phyloP scores from a whole-genome alignment of 2,797 vertebrate genomes.

The Enteromius mattozi region DNA sequence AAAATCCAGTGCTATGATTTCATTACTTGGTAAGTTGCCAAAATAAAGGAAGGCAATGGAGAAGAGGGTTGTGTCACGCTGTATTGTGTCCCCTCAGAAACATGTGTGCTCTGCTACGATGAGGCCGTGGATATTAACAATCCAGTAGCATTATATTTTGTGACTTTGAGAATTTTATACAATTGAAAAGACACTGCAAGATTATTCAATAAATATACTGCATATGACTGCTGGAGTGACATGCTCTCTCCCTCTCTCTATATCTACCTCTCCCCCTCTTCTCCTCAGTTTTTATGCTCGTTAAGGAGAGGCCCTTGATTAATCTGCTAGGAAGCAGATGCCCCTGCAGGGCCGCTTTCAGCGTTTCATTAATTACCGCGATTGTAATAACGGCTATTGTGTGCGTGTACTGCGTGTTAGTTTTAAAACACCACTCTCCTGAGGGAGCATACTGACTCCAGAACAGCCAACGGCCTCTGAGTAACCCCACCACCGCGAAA shows the following conservation, averaged over 20 bases:
- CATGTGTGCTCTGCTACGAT: slow-evolving; percentile 36
- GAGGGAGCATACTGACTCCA: slow-evolving; percentile 59
- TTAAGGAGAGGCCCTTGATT: slow-evolving; percentile 78
- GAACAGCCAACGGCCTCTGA: slow-evolving; percentile 47
- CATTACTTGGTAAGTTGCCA: slow-evolving; percentile 54
- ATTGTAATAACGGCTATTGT: slow-evolving; percentile 76
- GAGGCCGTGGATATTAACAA: slow-evolving; percentile 12
- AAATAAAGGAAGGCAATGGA: slow-evolving; percentile 35
- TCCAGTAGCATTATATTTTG: slow-evolving; percentile 29
- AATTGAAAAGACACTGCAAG: neutral
- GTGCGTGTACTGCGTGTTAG: slow-evolving; percentile 61
- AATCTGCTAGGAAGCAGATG: slow-evolving; percentile 81
- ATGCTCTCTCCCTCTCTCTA: slow-evolving; percentile 62
- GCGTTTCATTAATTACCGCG: slow-evolving; percentile 81
- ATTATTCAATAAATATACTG: slow-evolving; percentile 1
- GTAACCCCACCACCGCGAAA: slow-evolving; percentile 36
- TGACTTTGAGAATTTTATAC: slow-evolving; percentile 46
- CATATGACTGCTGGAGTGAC: neutral
- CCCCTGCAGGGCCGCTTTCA: slow-evolving; percentile 79
- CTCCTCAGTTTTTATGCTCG: slow-evolving; percentile 67
- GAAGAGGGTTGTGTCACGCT: slow-evolving; percentile 52
- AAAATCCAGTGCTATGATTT: slow-evolving; percentile 72
- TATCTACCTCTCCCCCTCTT: slow-evolving; percentile 64
- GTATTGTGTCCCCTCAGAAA: slow-evolving; percentile 57
- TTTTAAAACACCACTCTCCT: slow-evolving; percentile 63